Evolutionary conservation across 1,140 invertebrate species (phyloP), one percentile per base, ranked within the genome.

Genomic region (Drosophila parvula): DNA sequence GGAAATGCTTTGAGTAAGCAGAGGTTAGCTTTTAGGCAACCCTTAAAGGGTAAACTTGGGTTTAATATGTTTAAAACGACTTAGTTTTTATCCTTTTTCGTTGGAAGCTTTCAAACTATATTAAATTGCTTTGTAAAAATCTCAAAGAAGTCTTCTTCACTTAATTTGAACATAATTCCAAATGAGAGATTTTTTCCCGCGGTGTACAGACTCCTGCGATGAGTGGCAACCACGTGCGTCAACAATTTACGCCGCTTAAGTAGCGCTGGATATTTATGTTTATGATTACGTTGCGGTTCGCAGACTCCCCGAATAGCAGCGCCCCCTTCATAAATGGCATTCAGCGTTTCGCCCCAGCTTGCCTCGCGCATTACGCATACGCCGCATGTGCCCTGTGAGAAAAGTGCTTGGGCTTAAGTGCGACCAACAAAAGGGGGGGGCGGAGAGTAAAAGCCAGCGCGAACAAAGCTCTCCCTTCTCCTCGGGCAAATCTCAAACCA

Each of bases 191-290:
- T 0, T 38, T 63, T 63, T 41, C 5, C 18, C 0, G 0, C 38
- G 8, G 61, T 63, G 61, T 56, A 50, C 44, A 38, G 40, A 48
- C 59, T 47, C 47, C 32, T 40, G 43, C 45, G 40, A 51, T 76
- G 44, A 64, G 61, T 47, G 59, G 36, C 76, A 73, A 71, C 76
- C 81, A 84, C 77, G 77, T 80, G 81, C 81, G 67, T 69, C 65
- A 81, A 82, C 82, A 88, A 83, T 86, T 88, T 82, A 78, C 83
- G 83, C 68, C 71, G 70, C 70, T 78, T 86, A 81, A 86, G 82
- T 68, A 69, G 78, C 70, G 65, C 50, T 55, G 78, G 83, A 79
- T 86, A 86, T 86, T 86, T 86, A 86, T 86, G 83, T 68, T 86
- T 86, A 86, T 86, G 83, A 86, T 86, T 79, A 77, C 77, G 79